A percentile compares a stretch with the other conserved stretches of the same genome.
Conservation (phyloP, 2,888 invertebrate species). For the Agriotes lineatus region DNA sequence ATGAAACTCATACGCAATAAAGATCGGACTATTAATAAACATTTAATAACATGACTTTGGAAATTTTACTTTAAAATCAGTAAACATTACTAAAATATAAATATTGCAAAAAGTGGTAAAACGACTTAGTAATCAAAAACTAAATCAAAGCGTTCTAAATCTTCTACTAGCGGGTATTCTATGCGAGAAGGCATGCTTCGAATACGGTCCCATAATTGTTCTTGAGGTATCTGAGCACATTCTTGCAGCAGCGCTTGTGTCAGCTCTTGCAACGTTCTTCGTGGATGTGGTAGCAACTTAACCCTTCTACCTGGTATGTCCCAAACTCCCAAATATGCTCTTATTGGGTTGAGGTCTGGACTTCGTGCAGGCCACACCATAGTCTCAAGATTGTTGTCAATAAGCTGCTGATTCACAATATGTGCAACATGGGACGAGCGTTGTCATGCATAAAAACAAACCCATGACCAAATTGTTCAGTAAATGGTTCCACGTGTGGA, state of each 20-base stretch:
- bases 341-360: neutral
- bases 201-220: neutral
- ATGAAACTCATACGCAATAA: no score
- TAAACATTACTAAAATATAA: no score
- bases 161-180: no score
- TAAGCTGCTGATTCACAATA: neutral
- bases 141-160: no score
- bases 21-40: no score
- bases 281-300: neutral
- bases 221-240: neutral
- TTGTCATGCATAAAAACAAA: neutral
- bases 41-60: no score
- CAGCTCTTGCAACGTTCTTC: neutral
- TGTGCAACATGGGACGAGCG: neutral
- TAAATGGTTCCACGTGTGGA: neutral
- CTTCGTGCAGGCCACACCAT: no score
- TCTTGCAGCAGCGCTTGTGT: neutral
- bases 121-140: no score
- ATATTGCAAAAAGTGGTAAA: no score
- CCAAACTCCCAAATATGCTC: neutral
- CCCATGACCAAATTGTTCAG: neutral
- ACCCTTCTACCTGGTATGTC: neutral
- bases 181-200: neutral
- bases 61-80: no score
- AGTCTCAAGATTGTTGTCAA: no score